Conservation (phyloP, 2,113 vertebrate genomes). For the Chloropsis hardwickii region DNA sequence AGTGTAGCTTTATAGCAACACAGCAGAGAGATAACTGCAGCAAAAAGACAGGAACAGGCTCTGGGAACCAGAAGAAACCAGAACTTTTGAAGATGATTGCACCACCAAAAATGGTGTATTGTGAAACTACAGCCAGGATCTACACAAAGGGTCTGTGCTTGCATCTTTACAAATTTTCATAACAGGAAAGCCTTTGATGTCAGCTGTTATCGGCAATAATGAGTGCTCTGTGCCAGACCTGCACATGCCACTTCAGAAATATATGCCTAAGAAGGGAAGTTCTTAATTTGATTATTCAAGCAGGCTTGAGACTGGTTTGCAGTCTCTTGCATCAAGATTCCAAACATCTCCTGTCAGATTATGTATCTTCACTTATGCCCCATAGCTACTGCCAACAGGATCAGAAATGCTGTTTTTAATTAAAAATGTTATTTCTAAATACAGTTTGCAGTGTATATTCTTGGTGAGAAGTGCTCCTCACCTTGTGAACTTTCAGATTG, state of each 20-base stretch:
- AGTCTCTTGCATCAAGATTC: conserved; percentile 55
- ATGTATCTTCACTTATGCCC: conserved; percentile 59
- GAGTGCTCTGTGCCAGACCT: conserved; percentile 11
- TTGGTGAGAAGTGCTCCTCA: conserved; percentile 50
- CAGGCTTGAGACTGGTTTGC: conserved; percentile 61
- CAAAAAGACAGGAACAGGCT: background rate
- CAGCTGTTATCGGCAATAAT: conserved; percentile 13
- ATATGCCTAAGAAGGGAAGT: conserved; percentile 14
- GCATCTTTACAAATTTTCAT: background rate
- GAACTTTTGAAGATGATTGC: background rate
- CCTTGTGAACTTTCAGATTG: conserved; percentile 55
- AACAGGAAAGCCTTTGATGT: conserved; percentile 40
- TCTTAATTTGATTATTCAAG: conserved; percentile 67
- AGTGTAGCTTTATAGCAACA: background rate
- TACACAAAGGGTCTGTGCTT: background rate
- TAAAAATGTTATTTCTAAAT: conserved; percentile 66
- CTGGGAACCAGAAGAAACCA: background rate
- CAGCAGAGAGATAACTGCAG: background rate
- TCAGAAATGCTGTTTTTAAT: conserved; percentile 68
- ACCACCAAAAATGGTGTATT: background rate
- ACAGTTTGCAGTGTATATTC: conserved; percentile 45
- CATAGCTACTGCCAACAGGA: conserved; percentile 64
- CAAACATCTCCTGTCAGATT: conserved; percentile 58
- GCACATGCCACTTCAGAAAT: conserved; percentile 32
- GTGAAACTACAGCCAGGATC: background rate